Evolutionary conservation across 1,140 invertebrate genomes (phyloP), one percentile per base, ranked within the genome.

Genomic region (Sinonovacula constricta): DNA sequence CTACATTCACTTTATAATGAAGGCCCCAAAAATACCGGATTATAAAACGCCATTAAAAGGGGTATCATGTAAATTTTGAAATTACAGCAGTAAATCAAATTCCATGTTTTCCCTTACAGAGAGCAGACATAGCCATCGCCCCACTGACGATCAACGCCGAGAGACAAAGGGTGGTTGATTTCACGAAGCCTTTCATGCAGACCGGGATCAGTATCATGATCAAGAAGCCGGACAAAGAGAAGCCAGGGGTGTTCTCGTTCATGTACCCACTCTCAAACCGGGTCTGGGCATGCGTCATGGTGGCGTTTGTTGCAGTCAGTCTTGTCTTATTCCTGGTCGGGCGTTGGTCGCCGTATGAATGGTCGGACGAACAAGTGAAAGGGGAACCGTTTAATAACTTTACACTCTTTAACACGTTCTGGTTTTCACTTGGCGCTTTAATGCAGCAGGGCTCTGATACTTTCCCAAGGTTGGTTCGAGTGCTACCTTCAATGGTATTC

Each of bases 361-460:
- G 97, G 97, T 93, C 95, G 74, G 95, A 97, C 96, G 88, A 90
- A 65, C 85, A 89, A 59, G 82, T 84, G 33, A 81, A 92, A 91
- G 57, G 87, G 86, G 66, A 69, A n/a, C 80, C 81, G 28, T 85
- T 72, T 18, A 86, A 88, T 57, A 83, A 86, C 30, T 99, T 99
- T 92, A 98, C 95, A 83, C 95, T 91, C 66, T 84, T 85, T 56
- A 91, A 91, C 79, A 89, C 88, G 30, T 71, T 90, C 45, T 99
- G 98, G 98, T 99, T 99, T 90, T 94, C 97, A 3, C 91, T 99
- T 57, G 97, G 97, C 15, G 97, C 98, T 56, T 96, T 99, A 90
- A 98, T 99, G 96, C 97, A 99, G 91, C 98, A 99, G 92, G 97
- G 98, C 96, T 96, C 90, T 82, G 97, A 99, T 91, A 96, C 99